phyloP scores from a whole-genome alignment of 1,140 invertebrate genomes.

The Catajapyx aquilonaris region DNA sequence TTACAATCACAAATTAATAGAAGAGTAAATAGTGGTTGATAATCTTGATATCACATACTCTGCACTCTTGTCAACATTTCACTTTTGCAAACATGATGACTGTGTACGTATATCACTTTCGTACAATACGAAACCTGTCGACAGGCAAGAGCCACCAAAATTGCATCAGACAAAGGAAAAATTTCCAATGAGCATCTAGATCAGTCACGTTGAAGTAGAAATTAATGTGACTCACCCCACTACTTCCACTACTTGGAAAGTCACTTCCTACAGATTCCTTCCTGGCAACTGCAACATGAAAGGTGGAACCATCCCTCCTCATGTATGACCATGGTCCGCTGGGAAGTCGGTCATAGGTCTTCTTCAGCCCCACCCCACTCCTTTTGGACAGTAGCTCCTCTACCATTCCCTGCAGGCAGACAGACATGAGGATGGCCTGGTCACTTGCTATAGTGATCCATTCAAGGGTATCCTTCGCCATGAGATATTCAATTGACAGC shows the following conservation, averaged over 20 bases:
- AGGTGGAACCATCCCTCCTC: slow-evolving; percentile 31
- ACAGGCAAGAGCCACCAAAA: too few relatives aligned
- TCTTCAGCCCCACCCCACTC: slow-evolving; percentile 26
- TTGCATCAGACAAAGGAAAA: too few relatives aligned
- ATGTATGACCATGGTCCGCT: slow-evolving; percentile 26
- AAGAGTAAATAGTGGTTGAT: too few relatives aligned
- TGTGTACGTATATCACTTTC: too few relatives aligned
- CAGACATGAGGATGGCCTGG: slow-evolving; percentile 84
- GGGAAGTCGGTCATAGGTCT: slow-evolving; percentile 11
- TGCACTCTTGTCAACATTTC: too few relatives aligned
- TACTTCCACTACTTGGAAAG: neutral
- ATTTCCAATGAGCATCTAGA: too few relatives aligned
- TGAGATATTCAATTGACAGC: slow-evolving; percentile 86
- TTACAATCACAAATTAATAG: too few relatives aligned
- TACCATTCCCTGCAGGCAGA: slow-evolving; percentile 84
- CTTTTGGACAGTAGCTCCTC: slow-evolving; percentile 77
- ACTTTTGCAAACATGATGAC: too few relatives aligned
- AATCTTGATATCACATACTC: too few relatives aligned
- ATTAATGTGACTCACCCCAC: too few relatives aligned
- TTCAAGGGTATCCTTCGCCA: slow-evolving; percentile 72
- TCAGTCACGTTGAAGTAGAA: too few relatives aligned
- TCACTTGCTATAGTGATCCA: slow-evolving; percentile 81
- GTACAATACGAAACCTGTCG: too few relatives aligned
- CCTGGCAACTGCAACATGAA: slow-evolving; percentile 12
- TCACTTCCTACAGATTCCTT: neutral